phyloP scores from a whole-genome alignment of 1,140 invertebrate species.

The Brachionus koreanus region DNA sequence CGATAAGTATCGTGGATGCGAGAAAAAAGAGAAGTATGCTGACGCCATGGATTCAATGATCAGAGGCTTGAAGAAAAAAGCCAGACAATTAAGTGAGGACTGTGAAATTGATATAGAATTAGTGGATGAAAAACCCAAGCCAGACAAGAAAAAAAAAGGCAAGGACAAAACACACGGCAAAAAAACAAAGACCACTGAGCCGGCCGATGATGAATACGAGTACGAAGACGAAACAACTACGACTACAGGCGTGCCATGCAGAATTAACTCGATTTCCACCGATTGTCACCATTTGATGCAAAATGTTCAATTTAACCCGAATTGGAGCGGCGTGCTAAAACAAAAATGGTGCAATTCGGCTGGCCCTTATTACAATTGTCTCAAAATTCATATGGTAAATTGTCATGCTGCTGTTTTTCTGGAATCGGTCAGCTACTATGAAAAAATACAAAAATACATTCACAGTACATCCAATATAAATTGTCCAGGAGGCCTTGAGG shows the following conservation, averaged over 20 bases:
- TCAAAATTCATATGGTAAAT: background rate
- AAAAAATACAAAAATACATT: constrained; percentile 44
- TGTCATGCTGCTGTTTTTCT: background rate
- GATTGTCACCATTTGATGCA: background rate
- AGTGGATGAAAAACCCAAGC: background rate
- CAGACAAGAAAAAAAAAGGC: background rate
- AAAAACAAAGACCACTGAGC: background rate
- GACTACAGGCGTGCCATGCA: background rate
- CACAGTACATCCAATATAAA: constrained; percentile 36
- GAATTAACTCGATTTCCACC: background rate
- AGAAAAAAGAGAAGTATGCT: constrained; percentile 24
- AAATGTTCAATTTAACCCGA: constrained; percentile 36
- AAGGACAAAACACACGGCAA: background rate
- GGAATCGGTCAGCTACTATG: constrained; percentile 38
- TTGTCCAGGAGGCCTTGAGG: constrained; percentile 36
- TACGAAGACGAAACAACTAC: background rate
- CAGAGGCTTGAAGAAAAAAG: constrained; percentile 35
- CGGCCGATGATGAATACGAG: background rate
- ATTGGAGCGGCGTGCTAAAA: constrained; percentile 6
- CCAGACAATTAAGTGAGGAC: background rate
- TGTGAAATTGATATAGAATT: constrained; percentile 41
- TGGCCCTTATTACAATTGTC: background rate
- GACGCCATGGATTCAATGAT: constrained; percentile 33
- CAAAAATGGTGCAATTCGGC: constrained; percentile 37
- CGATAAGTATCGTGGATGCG: constrained; percentile 37